Evolutionary conservation across 2,113 vertebrate genomes (phyloP), one percentile per base, ranked within the genome.

Genomic region (Mobula birostris): DNA sequence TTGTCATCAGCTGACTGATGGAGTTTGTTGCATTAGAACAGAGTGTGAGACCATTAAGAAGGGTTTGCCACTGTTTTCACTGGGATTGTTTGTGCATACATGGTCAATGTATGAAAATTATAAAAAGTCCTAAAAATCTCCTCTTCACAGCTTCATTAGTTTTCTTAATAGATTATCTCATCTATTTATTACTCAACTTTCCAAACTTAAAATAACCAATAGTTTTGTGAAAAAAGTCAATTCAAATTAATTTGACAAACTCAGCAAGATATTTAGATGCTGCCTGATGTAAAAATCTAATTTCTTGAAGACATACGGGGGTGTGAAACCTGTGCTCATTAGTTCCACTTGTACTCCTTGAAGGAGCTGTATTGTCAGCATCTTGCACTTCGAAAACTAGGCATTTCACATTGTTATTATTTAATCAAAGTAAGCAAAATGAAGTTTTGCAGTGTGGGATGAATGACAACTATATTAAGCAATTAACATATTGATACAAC

Each of bases 221-320:
- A 61, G 48, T 36, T 93, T 27, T 74, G 70, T 74, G 61, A 78
- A 27, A 32, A 70, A 92, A 92, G 72, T 72, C 66, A 92, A 92
- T 72, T 72, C 68, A 92, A 92, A 72, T 72, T 92, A 40, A 92
- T 92, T 92, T 92, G 68, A 40, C 63, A 74, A 74, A 48, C 70
- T 74, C 91, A 93, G 91, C 91, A 93, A 48, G 91, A 72, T 93
- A 56, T 27, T 72, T 74, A 48, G 91, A 74, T 93, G 91, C 70
- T 56, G 70, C 70, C 29, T 48, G 32, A 40, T 29, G 36, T 76
- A 74, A 93, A 48, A 93, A 93, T 93, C 91, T 93, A 74, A 93
- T 93, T 74, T 56, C 91, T 74, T 29, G 40, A 68, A 93, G 68
- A 48, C 91, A 48, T 93, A 32, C 74, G 90, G 90, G 90, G 90